Conservation (phyloP, 2,113 vertebrate species). For the Bucco capensis region DNA sequence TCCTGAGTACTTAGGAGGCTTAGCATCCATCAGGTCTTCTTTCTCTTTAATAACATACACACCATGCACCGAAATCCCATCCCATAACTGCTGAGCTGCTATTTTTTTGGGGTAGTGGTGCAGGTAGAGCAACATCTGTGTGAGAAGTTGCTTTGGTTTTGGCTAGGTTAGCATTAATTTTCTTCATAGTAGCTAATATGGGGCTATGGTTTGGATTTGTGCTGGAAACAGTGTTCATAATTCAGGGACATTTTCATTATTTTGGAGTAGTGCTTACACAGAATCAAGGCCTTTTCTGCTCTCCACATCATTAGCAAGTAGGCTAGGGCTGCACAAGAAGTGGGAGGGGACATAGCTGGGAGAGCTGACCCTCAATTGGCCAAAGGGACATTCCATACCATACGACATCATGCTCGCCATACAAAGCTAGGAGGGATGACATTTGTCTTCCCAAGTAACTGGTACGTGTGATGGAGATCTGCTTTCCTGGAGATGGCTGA, state of each 20-base stretch:
- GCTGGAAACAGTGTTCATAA: neutral
- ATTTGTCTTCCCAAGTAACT: neutral
- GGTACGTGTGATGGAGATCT: neutral
- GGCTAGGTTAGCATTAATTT: neutral
- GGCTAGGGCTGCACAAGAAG: neutral
- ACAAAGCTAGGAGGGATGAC: neutral
- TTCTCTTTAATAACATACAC: neutral
- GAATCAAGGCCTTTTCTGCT: neutral
- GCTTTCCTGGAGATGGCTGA: neutral
- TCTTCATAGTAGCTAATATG: neutral
- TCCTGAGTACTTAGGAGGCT: neutral
- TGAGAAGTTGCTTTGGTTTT: neutral
- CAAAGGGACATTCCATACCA: neutral
- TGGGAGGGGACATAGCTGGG: neutral
- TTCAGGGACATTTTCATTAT: neutral
- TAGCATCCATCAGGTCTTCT: neutral
- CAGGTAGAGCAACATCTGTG: neutral
- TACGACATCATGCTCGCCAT: neutral
- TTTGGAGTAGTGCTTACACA: neutral
- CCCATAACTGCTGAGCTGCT: neutral
- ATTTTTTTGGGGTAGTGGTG: fast-evolving
- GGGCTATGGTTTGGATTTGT: neutral
- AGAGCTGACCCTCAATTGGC: neutral
- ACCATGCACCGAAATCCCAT: neutral
- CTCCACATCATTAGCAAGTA: neutral